Evolutionary conservation across 2,888 invertebrate genomes (phyloP).

Genomic region (Scaptomyza tumidula): DNA sequence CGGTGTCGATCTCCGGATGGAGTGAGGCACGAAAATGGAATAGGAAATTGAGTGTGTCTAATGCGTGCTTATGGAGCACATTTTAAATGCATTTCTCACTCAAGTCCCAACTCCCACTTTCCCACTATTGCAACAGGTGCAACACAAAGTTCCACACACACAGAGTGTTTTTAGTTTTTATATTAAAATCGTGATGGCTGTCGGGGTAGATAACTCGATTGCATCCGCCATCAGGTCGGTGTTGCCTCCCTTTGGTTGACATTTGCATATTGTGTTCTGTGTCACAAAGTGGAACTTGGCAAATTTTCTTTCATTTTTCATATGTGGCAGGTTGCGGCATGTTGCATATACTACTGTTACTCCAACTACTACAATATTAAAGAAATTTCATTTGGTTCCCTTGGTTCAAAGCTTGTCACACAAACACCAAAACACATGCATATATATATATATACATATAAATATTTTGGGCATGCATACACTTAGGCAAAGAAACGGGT

Average conservation of each 20-base stretch:
- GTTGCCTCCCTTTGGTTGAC: not conserved
- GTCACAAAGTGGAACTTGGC: slow-evolving; percentile 44
- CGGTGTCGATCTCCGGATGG: slow-evolving; percentile 51
- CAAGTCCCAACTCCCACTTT: not conserved
- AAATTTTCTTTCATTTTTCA: slow-evolving; percentile 70
- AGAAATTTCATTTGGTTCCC: slow-evolving; percentile 51
- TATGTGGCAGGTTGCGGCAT: slow-evolving; percentile 42
- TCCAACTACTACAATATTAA: slow-evolving; percentile 51
- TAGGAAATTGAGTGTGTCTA: slow-evolving; percentile 79
- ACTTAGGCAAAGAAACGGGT: not conserved
- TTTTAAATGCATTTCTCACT: slow-evolving; percentile 72
- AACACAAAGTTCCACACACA: not conserved
- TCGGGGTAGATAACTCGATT: slow-evolving; percentile 49
- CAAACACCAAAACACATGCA: not conserved
- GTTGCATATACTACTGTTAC: slow-evolving; percentile 30
- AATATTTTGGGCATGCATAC: not conserved
- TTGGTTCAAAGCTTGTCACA: slow-evolving; percentile 5
- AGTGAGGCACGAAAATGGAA: slow-evolving; percentile 58
- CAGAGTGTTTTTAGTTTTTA: slow-evolving; percentile 19
- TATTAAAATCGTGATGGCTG: slow-evolving; percentile 77
- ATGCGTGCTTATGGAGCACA: slow-evolving; percentile 77
- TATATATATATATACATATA: not conserved
- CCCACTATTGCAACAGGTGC: slow-evolving; percentile 19
- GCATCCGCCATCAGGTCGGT: slow-evolving; percentile 12
- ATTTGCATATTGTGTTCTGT: slow-evolving; percentile 41